Base-by-base conservation (phyloP, 1,140 invertebrate genomes). In the Zaprionus lachaisei region DNA sequence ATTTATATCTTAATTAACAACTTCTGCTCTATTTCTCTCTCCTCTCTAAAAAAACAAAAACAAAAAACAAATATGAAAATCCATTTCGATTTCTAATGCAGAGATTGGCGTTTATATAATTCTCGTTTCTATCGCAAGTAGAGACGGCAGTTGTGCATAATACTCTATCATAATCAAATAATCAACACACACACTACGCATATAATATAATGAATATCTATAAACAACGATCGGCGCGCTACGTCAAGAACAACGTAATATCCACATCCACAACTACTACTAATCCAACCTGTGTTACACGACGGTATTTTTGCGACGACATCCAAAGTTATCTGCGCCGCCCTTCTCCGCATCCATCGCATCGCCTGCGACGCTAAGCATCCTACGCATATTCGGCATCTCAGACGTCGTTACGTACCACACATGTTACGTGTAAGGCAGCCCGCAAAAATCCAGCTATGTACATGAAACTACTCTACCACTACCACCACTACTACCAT, bases 51-150 rank as follows among this genome's bases (percentile, higher is more conserved):
- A 81, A 64, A 55, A 79, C 54, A 70, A 67, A 58, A 54, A 28
- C 20, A 22, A 22, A 20, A 26, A 31, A 55, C 14, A 67, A 76
- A 58, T 34, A 64, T 34, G 6, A 34, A 14, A 20, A 64, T 58
- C 28, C 66, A 51, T 68, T 76, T 69, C 57, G 60, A 75, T 74
- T 74, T 58, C 11, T 20, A 51, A 86, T 80, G 79, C 82, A 92
- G 91, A 92, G 91, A 92, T 91, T 92, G 91, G 91, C 91, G 91
- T 80, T 74, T 92, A 64, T 92, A 92, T 80, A 92, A 92, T 73
- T 89, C 91, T 73, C 85, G 91, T 67, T 82, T 77, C 70, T 85
- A 92, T 83, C 91, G 91, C 69, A 91, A 91, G 79, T 92, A 86
- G 77, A 80, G 64, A 41, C 49, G 31, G 31, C 31, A 56, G 34